These are phyloP conservation scores for Euplexia lucipara DNA, from an alignment of 2,888 invertebrate genomes.

Conservation along the genomic window DNA sequence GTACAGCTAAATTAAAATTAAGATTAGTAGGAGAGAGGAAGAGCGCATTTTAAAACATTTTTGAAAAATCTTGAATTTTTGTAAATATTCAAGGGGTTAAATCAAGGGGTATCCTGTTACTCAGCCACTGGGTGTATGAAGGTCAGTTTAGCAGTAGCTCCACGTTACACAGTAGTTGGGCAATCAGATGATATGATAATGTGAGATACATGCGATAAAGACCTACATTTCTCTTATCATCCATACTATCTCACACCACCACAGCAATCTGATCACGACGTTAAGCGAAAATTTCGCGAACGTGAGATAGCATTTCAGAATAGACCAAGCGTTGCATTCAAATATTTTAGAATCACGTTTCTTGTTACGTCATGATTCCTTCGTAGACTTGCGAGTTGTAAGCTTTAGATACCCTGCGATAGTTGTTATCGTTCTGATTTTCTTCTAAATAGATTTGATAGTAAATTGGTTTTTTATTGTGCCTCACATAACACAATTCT, in stretches of 20 bases:
- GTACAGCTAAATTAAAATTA: no score
- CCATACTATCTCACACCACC: constrained; percentile 10
- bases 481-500: background rate
- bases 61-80: no score
- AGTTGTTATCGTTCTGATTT: no score
- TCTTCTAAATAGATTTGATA: background rate
- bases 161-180: no score
- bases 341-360: constrained; percentile 47
- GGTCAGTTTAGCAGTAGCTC: no score
- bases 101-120: no score
- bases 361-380: constrained; percentile 38
- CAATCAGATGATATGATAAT: background rate
- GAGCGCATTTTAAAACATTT: no score
- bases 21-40: no score
- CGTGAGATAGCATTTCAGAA: constrained; percentile 39
- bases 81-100: no score
- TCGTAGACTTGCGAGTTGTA: constrained; percentile 29
- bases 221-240: constrained; percentile 7
- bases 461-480: constrained; percentile 18
- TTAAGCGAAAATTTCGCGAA: constrained; percentile 19
- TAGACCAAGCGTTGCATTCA: constrained; percentile 27
- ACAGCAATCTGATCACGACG: constrained; percentile 27
- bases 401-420: constrained; percentile 46
- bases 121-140: no score
- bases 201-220: background rate